A percentile compares a stretch with the other conserved stretches of the same genome.
phyloP scores from a whole-genome alignment of 2,113 vertebrate genomes.

The Rhabdornis inornatus region DNA sequence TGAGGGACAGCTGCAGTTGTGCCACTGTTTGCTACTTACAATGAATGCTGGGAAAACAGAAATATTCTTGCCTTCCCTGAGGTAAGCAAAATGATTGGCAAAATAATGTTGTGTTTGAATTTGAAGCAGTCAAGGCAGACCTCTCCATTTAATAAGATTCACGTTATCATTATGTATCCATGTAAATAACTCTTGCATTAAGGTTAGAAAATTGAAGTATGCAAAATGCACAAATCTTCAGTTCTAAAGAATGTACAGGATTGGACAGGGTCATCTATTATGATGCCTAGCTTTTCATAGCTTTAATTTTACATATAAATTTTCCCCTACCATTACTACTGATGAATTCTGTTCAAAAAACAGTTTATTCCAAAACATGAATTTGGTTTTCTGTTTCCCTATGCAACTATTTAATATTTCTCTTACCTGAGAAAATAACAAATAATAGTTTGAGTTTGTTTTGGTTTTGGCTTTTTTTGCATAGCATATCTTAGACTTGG shows the following conservation, averaged over 20 bases:
- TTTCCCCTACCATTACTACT: rapidly evolving
- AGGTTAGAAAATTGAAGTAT: not conserved
- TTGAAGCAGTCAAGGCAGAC: not conserved
- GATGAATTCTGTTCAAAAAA: not conserved
- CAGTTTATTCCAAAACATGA: not conserved
- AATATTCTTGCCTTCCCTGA: not conserved
- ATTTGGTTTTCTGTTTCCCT: not conserved
- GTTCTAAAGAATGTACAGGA: not conserved
- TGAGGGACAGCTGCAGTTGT: not conserved
- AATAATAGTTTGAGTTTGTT: not conserved
- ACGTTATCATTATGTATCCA: not conserved
- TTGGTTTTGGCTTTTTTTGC: not conserved
- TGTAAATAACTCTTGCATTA: not conserved
- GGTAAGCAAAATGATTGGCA: not conserved
- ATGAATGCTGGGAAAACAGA: not conserved
- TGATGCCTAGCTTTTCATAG: not conserved
- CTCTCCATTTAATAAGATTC: not conserved
- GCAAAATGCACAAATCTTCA: not conserved
- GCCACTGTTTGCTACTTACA: not conserved
- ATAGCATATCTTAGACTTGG: not conserved
- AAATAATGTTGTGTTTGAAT: not conserved
- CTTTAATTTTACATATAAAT: not conserved
- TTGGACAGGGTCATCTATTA: not conserved
- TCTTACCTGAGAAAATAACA: not conserved
- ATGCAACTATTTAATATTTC: not conserved